phyloP scores from a whole-genome alignment of 2,888 invertebrate genomes.

The Pterobdella sp. region DNA sequence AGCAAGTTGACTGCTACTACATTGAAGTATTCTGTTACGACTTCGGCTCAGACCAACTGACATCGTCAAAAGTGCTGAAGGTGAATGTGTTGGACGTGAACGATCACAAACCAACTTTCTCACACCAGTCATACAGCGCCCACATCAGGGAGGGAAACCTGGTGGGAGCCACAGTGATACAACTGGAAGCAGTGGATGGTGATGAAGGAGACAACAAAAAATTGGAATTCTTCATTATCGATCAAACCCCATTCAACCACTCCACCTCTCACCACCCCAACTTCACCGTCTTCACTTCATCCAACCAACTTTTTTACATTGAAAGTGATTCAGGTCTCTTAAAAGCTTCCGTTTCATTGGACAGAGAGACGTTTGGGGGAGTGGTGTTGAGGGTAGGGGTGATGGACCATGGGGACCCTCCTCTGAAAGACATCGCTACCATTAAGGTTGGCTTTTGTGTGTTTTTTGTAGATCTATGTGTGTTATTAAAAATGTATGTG shows the following conservation, averaged over 20 bases:
- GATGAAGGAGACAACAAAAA: constrained; percentile 31
- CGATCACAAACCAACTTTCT: constrained; percentile 32
- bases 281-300: neutral
- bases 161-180: constrained; percentile 31
- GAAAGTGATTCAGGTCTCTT: constrained; percentile 69
- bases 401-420: constrained; percentile 34
- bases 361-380: constrained; percentile 74
- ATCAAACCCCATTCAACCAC: neutral
- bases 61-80: constrained; percentile 3
- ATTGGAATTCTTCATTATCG: constrained; percentile 32
- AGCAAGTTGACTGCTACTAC: constrained; percentile 14
- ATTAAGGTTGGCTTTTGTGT: constrained; percentile 27
- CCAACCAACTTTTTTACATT: constrained; percentile 60
- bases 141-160: constrained; percentile 29
- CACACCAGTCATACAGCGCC: constrained; percentile 15
- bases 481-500: no score
- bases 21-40: constrained; percentile 29
- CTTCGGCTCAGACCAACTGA: constrained; percentile 6
- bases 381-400: constrained; percentile 63
- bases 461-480: no score
- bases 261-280: neutral
- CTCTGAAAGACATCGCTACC: constrained; percentile 30
- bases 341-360: constrained; percentile 71
- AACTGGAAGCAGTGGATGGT: constrained; percentile 34
- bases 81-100: constrained; percentile 32